Evolutionary conservation across 2,888 invertebrate genomes (phyloP), one percentile per base, ranked within the genome.

Genomic region (Heteropelma amictum): DNA sequence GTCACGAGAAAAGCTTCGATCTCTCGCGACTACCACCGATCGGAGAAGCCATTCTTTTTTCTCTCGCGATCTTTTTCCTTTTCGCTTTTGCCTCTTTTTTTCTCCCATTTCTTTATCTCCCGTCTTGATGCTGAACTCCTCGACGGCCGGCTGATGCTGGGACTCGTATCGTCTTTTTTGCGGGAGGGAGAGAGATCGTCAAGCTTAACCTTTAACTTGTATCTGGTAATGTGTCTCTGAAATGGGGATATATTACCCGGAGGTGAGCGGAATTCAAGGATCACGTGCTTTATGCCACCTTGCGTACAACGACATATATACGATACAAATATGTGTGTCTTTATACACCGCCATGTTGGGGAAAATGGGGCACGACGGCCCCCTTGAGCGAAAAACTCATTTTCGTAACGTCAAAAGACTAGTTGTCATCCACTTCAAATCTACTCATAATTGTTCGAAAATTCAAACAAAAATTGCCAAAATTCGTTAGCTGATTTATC

Each of bases 121-220:
- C 5, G 17, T 2, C 8, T 40, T 49, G 47, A 28, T 17, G 21
- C 47, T 61, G 54, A 68, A 61, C 47, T 61, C n/a, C 54, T 67
- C 49, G 49, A 51, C 67, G 67, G 64, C 49, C 26, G 6, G 35
- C 53, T 35, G 47, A 64, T 49, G 61, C 51, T 40, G 8, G 45
- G 12, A 21, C 63, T 35, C 7, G 49, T 30, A 30, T 67, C 70
- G 74, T 38, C 61, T 45, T 45, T 65, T n/a, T n/a, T n/a, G n/a
- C n/a, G n/a, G n/a, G n/a, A n/a, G 42, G 53, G 45, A 30, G 70
- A 77, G 71, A 71, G 67, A 76, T 68, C 58, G 75, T 68, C 75
- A 63, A 72, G 75, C 71, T 72, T 70, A 74, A 71, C 73, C 73
- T 77, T 77, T 77, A 70, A 77, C 73, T 77, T 70, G 67, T 73